phyloP scores from a whole-genome alignment of 2,113 vertebrate species.

The Bettongia penicillata region DNA sequence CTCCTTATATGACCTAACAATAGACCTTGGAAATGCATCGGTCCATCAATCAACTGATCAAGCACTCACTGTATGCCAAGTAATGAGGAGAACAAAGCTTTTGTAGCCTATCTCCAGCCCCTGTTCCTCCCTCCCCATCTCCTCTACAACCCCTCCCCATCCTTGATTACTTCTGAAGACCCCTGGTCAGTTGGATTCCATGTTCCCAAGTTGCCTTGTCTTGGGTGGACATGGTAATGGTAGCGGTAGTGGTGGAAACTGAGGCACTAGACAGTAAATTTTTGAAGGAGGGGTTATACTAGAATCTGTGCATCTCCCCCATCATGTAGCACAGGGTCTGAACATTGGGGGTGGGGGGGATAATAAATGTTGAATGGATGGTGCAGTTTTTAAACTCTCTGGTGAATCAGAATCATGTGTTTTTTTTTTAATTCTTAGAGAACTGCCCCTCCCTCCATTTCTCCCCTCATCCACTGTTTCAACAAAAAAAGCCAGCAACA shows the following conservation, averaged over 20 bases:
- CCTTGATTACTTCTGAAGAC: not conserved
- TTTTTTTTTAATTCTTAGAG: not conserved
- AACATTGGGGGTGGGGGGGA: not conserved
- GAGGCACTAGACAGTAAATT: not conserved
- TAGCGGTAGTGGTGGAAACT: not conserved
- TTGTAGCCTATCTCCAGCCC: not conserved
- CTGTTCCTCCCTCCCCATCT: not conserved
- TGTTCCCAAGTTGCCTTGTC: not conserved
- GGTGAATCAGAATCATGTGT: not conserved
- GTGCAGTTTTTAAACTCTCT: not conserved
- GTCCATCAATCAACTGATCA: not conserved
- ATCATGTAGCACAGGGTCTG: not conserved
- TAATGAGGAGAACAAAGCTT: not conserved
- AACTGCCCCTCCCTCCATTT: not conserved
- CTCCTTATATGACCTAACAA: not conserved
- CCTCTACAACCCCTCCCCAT: not conserved
- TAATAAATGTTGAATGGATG: not conserved
- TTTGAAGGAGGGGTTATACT: not conserved
- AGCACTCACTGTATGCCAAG: not conserved
- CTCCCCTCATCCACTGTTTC: not conserved
- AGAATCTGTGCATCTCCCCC: not conserved
- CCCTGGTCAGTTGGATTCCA: not conserved
- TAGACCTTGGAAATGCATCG: not conserved
- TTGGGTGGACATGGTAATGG: not conserved
- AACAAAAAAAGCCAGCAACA: not conserved